Evolutionary conservation across 2,113 vertebrate genomes (phyloP).

Genomic region (Dascyllus trimaculatus): DNA sequence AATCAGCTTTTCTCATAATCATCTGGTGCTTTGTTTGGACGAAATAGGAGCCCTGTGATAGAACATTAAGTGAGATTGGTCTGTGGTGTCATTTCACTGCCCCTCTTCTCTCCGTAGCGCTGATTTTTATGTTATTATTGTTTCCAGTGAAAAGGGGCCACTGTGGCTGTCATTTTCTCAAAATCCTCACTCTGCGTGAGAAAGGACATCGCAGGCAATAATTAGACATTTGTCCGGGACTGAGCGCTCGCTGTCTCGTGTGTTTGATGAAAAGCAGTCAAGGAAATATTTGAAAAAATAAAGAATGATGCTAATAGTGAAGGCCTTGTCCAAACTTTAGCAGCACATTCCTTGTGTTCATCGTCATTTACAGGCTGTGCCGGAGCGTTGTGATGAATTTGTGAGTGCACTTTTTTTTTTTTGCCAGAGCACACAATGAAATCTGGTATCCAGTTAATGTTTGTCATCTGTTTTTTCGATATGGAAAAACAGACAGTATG

Average conservation of each 20-base stretch:
- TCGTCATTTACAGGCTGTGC: not conserved
- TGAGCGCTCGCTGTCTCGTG: not conserved
- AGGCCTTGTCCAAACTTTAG: not conserved
- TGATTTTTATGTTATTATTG: slow-evolving; percentile 24
- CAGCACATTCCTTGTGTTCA: not conserved
- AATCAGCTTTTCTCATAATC: not conserved
- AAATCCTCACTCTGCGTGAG: slow-evolving; percentile 7
- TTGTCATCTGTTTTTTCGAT: too few species aligned
- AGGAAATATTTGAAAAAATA: not conserved
- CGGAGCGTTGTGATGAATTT: not conserved
- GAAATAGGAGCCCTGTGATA: not conserved
- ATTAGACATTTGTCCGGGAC: not conserved
- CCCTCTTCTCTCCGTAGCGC: slow-evolving; percentile 5
- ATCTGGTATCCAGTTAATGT: too few species aligned
- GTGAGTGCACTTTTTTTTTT: too few species aligned
- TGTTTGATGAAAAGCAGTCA: not conserved
- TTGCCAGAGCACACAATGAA: too few species aligned
- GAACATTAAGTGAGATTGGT: not conserved
- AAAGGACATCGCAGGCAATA: slow-evolving; percentile 6
- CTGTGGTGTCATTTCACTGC: not conserved
- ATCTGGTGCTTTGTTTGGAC: not conserved
- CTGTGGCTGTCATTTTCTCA: slow-evolving; percentile 8
- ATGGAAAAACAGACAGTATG: too few species aligned
- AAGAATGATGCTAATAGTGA: not conserved
- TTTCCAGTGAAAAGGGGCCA: slow-evolving; percentile 6